Conservation (phyloP, 2,888 invertebrate genomes). For the Tipula unca region DNA sequence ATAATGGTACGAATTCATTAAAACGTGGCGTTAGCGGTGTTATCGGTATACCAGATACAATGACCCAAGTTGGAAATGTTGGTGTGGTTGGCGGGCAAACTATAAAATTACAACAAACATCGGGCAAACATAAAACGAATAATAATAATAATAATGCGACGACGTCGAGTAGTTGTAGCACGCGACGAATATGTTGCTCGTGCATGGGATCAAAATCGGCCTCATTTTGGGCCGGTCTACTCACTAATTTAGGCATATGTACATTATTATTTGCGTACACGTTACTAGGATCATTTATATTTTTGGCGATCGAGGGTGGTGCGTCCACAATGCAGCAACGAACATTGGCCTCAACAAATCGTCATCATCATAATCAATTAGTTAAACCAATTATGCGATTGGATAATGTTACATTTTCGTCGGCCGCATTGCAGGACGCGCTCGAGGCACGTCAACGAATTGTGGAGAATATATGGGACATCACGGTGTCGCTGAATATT, state of each 20-base stretch:
- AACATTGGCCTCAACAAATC: conserved; percentile 48
- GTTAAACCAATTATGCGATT: conserved; percentile 35
- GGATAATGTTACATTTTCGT: conserved; percentile 36
- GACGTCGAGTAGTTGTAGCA: not conserved
- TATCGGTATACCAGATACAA: conserved; percentile 22
- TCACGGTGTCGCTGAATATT: conserved; percentile 79
- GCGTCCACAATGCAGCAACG: conserved; percentile 42
- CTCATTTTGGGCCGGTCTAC: conserved; percentile 53
- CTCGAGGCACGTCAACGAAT: conserved; percentile 57
- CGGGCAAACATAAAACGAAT: conserved; percentile 18
- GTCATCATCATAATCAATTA: conserved; percentile 32
- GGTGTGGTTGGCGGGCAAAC: not conserved
- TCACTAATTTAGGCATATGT: conserved; percentile 77
- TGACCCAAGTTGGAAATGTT: conserved; percentile 23
- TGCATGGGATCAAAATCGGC: conserved; percentile 31
- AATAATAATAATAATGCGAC: no score
- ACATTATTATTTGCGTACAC: conserved; percentile 74
- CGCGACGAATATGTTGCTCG: conserved; percentile 28
- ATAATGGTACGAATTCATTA: conserved; percentile 32
- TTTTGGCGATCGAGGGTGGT: conserved; percentile 73
- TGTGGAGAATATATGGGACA: conserved; percentile 86
- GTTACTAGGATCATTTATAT: conserved; percentile 67
- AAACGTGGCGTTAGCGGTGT: conserved; percentile 28
- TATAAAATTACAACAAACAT: conserved; percentile 17
- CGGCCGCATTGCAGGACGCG: conserved; percentile 38